Evolutionary conservation across 2,113 vertebrate species (phyloP), one percentile per base, ranked within the genome.

Genomic region (Eleginops maclovinus): DNA sequence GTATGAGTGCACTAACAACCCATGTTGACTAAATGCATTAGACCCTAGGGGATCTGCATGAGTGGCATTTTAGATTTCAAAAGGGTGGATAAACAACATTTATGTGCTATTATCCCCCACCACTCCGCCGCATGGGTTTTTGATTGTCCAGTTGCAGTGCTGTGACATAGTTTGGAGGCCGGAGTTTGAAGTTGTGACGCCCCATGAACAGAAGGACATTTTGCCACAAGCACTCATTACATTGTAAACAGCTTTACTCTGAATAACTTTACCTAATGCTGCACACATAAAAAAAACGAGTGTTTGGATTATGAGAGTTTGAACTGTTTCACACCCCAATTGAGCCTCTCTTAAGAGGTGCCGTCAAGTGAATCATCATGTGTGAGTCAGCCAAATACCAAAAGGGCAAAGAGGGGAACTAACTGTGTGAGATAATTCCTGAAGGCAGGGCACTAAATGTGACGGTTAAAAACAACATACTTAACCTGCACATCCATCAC

Each of bases 291-390:
- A 73, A n/a, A 47, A 72, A 55, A 31, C 17, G 11, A 59, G 19
- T 4, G 44, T 65, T 79, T 24, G 3, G 10, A 72, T 19, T 1
- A 44, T 66, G 24, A 41, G 53, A 55, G 28, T 44, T 75, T 66
- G 22, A 75, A 41, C 36, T 28, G 70, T 69, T 58, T 81, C 54
- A 71, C 65, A 75, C 26, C 56, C 55, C 24, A 5, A 9, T 31
- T 17, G 36, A 83, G 70, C 73, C 4, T 51, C 64, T 69, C 28
- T 19, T 69, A 54, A 69, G 74, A 85, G 28, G 66, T 65, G 65
- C 74, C 75, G 61, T 68, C 43, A 72, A 75, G 74, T 80, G 87
- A 84, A 47, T 84, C 77, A 76, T 41, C 59, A 0, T 9, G 40
- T 66, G 36, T 56, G 77, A 83, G 24, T 85, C 43, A 78, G 58